Percentiles rank a stretch among this genome's conserved stretches.
phyloP scores from a whole-genome alignment of 2,113 vertebrate genomes.

The Sitta europaea region DNA sequence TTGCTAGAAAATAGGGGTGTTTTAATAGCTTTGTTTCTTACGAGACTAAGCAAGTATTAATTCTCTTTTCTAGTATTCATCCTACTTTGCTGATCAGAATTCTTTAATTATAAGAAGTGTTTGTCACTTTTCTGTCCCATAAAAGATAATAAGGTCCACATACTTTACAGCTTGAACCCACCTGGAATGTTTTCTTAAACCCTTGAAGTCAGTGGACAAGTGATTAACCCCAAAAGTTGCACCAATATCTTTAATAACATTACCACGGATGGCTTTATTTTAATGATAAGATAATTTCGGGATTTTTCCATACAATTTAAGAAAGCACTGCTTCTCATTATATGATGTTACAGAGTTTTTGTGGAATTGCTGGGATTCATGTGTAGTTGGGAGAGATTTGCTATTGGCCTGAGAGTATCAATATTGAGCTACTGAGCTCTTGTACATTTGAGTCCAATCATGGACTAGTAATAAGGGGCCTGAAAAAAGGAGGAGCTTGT shows the following conservation, averaged over 20 bases:
- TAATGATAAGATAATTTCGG: background rate
- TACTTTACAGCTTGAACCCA: background rate
- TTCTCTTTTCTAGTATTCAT: background rate
- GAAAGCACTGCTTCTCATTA: background rate
- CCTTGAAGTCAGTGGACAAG: background rate
- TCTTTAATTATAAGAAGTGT: background rate
- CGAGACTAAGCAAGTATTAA: background rate
- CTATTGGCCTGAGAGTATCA: background rate
- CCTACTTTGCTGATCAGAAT: background rate
- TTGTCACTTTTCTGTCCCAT: background rate
- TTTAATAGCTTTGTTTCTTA: background rate
- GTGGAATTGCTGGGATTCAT: background rate
- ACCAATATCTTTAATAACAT: background rate
- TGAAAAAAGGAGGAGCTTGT: background rate
- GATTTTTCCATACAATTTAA: background rate
- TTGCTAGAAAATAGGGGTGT: background rate
- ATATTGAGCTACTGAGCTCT: background rate
- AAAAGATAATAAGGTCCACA: background rate
- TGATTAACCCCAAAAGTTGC: background rate
- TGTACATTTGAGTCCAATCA: background rate
- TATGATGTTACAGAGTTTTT: background rate
- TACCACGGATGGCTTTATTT: background rate
- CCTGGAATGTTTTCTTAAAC: background rate
- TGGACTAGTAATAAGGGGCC: background rate
- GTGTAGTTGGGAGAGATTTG: background rate